phyloP scores from a whole-genome alignment of 2,797 vertebrate genomes.

The Macroramphosus scolopax region DNA sequence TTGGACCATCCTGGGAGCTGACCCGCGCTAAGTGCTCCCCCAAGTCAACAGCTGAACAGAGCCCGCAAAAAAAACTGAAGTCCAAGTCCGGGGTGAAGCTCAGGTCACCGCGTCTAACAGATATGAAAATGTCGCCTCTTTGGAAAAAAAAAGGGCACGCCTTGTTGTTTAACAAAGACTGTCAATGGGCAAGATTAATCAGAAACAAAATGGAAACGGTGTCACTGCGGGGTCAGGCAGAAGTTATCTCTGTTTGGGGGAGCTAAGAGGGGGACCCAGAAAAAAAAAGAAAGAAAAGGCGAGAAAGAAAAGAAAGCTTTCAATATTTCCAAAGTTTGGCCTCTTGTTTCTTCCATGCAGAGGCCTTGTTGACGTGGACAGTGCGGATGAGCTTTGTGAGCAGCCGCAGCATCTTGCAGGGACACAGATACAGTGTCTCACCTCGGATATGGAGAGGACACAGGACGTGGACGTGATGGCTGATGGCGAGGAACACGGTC shows the following conservation, averaged over 20 bases:
- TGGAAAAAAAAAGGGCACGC: constrained; percentile 87
- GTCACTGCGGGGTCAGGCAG: constrained; percentile 97
- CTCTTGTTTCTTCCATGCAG: constrained; percentile 64
- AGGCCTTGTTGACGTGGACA: constrained; percentile 66
- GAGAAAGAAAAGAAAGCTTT: constrained; percentile 36
- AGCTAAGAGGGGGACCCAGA: constrained; percentile 44
- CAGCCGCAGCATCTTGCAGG: constrained; percentile 52
- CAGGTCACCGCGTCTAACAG: constrained; percentile 99
- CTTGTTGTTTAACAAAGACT: constrained; percentile 99
- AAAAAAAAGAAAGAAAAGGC: constrained; percentile 16
- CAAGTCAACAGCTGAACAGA: constrained; percentile 81
- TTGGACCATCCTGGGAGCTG: constrained; percentile 61
- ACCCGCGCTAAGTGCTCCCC: constrained; percentile 82
- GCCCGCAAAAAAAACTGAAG: constrained; percentile 90
- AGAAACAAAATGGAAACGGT: constrained; percentile 97
- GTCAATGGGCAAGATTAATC: constrained; percentile 99
- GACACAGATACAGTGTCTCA: constrained; percentile 51
- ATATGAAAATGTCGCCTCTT: constrained; percentile 99
- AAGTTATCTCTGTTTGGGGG: constrained; percentile 83
- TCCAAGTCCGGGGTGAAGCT: constrained; percentile 99
- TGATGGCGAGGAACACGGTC: constrained; percentile 51
- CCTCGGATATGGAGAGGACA: constrained; percentile 48
- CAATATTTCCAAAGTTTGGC: constrained; percentile 75
- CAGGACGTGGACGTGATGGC: constrained; percentile 50
- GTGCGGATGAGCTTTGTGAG: constrained; percentile 49